Evolutionary conservation across 2,797 vertebrate species (phyloP).

Genomic region (Emys orbicularis): DNA sequence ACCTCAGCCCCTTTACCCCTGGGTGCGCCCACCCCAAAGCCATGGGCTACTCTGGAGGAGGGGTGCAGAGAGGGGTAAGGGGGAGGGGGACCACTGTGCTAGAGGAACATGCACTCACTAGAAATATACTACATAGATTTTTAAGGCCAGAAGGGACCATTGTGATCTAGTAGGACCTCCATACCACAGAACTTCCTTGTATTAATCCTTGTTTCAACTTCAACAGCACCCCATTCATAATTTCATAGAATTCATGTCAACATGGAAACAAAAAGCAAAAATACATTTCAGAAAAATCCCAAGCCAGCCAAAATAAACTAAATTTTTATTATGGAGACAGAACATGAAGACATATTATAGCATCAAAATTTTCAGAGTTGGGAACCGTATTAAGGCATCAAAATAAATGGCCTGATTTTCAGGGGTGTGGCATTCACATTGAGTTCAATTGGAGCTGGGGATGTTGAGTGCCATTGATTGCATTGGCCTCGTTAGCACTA

Average conservation of each 20-base stretch:
- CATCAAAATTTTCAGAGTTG: conserved; percentile 50
- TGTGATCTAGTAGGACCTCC: neutral
- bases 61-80: too few species aligned
- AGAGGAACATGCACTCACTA: neutral
- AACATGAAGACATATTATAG: neutral
- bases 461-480: neutral
- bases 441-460: neutral
- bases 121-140: neutral
- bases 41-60: too few species aligned
- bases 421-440: neutral
- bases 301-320: neutral
- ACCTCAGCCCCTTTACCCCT: too few species aligned
- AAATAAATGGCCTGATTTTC: conserved; percentile 17
- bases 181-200: neutral
- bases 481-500: too few species aligned
- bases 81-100: too few species aligned
- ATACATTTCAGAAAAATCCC: neutral
- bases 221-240: neutral
- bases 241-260: neutral
- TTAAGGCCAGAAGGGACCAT: neutral
- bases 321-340: neutral
- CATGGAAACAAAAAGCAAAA: neutral
- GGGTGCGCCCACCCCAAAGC: too few species aligned
- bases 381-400: conserved; percentile 48
- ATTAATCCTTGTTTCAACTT: neutral